Conservation (phyloP, 2,888 invertebrate species). For the Pinctada fucata region DNA sequence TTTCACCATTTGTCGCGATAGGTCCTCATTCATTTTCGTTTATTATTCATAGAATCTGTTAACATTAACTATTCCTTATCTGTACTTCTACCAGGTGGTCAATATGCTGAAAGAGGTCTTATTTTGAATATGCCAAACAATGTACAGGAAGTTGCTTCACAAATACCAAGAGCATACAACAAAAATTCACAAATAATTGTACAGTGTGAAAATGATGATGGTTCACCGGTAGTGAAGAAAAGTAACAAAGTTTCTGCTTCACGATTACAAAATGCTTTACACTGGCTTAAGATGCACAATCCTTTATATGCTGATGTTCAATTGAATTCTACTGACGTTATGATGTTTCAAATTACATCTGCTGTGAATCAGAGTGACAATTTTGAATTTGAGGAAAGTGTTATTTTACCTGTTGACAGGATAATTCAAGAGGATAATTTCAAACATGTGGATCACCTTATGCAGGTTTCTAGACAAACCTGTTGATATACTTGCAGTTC, state of each 20-base stretch:
- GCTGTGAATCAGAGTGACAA: background rate
- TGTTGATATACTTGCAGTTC: constrained; percentile 16
- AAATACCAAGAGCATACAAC: background rate
- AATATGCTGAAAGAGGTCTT: constrained; percentile 42
- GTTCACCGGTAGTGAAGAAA: background rate
- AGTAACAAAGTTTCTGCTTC: constrained; percentile 7
- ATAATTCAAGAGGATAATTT: too few species aligned
- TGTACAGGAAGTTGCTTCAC: constrained; percentile 9
- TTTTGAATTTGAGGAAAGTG: constrained; percentile 20
- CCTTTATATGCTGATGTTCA: constrained; percentile 28
- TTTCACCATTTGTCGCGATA: too few species aligned
- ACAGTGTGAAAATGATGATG: background rate
- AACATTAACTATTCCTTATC: too few species aligned
- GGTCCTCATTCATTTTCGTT: too few species aligned
- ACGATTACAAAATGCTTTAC: constrained; percentile 23
- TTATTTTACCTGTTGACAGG: constrained; percentile 25
- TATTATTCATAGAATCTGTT: too few species aligned
- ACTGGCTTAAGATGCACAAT: constrained; percentile 41
- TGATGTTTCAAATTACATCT: background rate
- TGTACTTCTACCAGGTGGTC: constrained; percentile 30
- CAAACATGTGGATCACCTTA: too few species aligned
- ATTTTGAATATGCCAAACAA: constrained; percentile 35
- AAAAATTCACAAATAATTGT: background rate
- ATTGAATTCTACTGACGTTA: constrained; percentile 2
- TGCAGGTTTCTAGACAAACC: background rate